Percentiles rank a stretch among this genome's conserved stretches.
These are phyloP conservation scores for Carapus acus DNA, from an alignment of 2,797 vertebrate species.

Conservation along the genomic window DNA sequence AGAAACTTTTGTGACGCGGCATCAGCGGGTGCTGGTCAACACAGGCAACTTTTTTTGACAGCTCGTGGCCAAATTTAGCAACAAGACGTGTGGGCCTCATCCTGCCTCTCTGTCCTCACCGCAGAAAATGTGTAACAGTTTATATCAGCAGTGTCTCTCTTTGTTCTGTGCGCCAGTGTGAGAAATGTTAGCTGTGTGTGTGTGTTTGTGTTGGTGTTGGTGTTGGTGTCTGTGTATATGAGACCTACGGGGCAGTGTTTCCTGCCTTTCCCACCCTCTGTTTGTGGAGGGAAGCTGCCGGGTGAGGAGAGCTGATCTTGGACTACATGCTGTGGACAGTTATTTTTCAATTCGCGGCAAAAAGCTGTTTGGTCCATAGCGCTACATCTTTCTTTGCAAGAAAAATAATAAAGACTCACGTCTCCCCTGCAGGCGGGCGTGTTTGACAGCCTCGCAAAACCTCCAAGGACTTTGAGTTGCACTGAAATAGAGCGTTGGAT, in stretches of 20 bases:
- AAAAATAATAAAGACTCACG: conserved; percentile 27
- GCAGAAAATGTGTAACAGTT: not conserved
- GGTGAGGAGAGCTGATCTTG: not conserved
- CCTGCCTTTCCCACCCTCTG: conserved; percentile 1
- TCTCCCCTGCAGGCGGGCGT: conserved; percentile 1
- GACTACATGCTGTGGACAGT: conserved; percentile 1
- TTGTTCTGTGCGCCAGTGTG: conserved; percentile 2
- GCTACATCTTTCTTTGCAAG: not conserved
- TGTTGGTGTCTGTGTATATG: too few relatives aligned
- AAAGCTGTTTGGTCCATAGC: too few relatives aligned
- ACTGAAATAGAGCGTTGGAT: conserved; percentile 10
- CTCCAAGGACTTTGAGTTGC: conserved; percentile 1
- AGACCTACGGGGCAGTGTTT: conserved; percentile 5
- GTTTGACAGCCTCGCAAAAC: conserved; percentile 21
- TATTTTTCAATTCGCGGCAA: not conserved
- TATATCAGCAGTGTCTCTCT: conserved; percentile 4
- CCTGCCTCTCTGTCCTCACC: not conserved
- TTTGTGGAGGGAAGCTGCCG: conserved; percentile 8
- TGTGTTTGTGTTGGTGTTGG: too few relatives aligned
- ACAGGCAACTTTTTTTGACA: too few relatives aligned
- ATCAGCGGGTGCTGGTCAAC: too few relatives aligned
- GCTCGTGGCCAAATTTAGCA: too few relatives aligned
- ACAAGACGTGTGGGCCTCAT: too few relatives aligned
- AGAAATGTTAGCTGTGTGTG: too few relatives aligned
- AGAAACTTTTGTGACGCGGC: too few relatives aligned